Base-by-base conservation (phyloP, 1,140 invertebrate species). In the Heliconius hewitsoni region DNA sequence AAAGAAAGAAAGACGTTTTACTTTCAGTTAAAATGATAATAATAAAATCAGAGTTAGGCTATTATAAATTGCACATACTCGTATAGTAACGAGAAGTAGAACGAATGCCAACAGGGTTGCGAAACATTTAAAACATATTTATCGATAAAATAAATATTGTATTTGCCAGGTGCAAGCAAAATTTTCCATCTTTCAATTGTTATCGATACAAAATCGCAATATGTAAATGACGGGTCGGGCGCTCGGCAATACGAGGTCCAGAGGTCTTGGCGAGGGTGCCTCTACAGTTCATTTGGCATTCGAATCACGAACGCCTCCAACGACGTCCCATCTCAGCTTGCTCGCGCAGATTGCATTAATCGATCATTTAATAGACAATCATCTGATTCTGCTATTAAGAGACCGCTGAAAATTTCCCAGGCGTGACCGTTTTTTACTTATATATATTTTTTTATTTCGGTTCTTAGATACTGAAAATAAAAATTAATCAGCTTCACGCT, bases 261-360 rank as follows among this genome's bases (percentile, higher is more conserved):
- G 81, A 84, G 84, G 83, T 84, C 84, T 82, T 79, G 79, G 82
- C 80, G 80, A 85, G 85, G 87, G 85, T 89, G 83, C 83, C 84
- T 84, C 60, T 88, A 78, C 81, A 85, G 84, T 89, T 91, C 89
- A 90, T 93, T 92, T 88, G 85, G 90, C 88, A 94, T 93, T 93
- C 93, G 84, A 79, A 85, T 89, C 92, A 94, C 91, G 91, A 89
- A 81, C 89, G 85, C 82, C 82, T 85, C 86, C 86, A 92, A 94
- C 91, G 91, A 90, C 91, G 91, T 91, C 91, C 91, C 90, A 93
- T 94, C 90, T 90, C 93, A 87, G 86, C 85, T 91, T 86, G 85
- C 89, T 91, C 85, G 83, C 87, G 83, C 87, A 88, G 89, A 93
- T 93, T 91, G 90, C 92, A 93, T 94, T 94, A 93, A 93, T 94